These are phyloP conservation scores for rabbit (Oryctolagus cuniculus) DNA, from an alignment of 2,113 vertebrate species.

Conservation along the genomic window mOryCun1.1 NC_091443.1:46198001-46198500, in stretches of 20 bases:
- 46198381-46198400: background rate
- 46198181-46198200: background rate
- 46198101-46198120: background rate
- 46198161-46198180: slow-evolving; percentile 33
- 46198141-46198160: background rate
- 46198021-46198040: too few species aligned
- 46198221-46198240: background rate
- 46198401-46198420: background rate
- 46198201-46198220: background rate
- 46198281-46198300: background rate
- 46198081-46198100: background rate
- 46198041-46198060: too few species aligned
- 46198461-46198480: background rate
- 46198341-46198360: background rate
- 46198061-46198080: background rate
- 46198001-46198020: too few species aligned
- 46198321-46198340: background rate
- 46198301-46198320: background rate
- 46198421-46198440: background rate
- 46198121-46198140: background rate
- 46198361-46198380: background rate
- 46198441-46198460: background rate
- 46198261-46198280: background rate
- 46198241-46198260: background rate
- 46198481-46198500: background rate